Conservation (phyloP, 2,888 invertebrate genomes). For the Athalia rosae region DNA sequence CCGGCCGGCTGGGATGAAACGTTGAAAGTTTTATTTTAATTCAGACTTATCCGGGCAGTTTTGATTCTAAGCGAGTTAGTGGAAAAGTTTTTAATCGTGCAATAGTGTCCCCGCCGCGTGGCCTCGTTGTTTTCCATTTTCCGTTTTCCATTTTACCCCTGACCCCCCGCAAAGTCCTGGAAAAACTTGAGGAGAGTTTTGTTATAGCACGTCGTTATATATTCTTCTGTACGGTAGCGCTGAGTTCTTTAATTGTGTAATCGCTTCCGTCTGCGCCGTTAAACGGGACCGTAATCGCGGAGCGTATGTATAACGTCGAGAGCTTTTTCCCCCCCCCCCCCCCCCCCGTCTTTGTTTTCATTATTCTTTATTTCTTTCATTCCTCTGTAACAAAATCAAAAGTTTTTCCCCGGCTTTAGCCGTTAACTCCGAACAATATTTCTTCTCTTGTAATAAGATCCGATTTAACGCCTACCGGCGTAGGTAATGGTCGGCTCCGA, state of each 20-base stretch:
- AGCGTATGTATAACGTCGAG: background rate
- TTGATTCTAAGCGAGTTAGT: slow-evolving; percentile 38
- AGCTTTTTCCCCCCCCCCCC: background rate
- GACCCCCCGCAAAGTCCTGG: background rate
- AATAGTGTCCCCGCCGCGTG: slow-evolving; percentile 16
- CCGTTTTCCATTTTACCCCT: background rate
- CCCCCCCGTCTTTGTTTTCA: background rate
- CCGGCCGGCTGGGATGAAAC: background rate
- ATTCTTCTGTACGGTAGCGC: background rate
- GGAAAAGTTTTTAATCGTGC: slow-evolving; percentile 38
- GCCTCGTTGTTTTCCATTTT: no score
- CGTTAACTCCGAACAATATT: slow-evolving; percentile 13
- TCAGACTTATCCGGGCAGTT: slow-evolving; percentile 27
- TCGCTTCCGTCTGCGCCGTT: slow-evolving; percentile 5
- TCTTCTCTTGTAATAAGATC: no score
- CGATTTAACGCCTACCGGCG: no score
- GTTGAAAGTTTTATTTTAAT: slow-evolving; percentile 37
- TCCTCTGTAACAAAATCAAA: background rate
- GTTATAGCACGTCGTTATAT: slow-evolving; percentile 1
- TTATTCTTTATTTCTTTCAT: background rate
- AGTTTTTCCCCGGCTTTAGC: background rate
- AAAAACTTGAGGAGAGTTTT: background rate
- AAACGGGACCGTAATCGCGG: slow-evolving; percentile 30
- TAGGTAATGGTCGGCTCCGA: background rate
- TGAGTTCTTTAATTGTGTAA: slow-evolving; percentile 30